Base-by-base conservation (phyloP, 2,113 vertebrate genomes). In the Pyrgilauda ruficollis region DNA sequence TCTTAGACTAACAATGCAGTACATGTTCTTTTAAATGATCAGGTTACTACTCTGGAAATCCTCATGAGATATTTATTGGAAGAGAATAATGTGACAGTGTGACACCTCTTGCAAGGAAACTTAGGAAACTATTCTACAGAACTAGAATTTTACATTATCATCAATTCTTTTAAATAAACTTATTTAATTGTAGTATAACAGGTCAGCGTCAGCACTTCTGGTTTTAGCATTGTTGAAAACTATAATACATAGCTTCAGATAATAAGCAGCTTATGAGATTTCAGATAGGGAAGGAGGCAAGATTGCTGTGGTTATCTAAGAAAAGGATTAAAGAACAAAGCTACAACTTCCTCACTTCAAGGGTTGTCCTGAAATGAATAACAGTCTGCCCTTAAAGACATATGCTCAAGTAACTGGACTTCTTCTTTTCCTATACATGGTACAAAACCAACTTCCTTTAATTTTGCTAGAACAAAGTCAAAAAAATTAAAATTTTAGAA, bases 181-280 rank as follows among this genome's bases (percentile, higher is more conserved):
- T 67, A 16, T 50, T 92, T 88, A 80, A 50, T 19, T 74, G 63
- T 27, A 81, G 35, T 35, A 7, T 35, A 70, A 91, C 15, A 76
- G 17, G 30, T 84, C 53, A 95, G 49, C 24, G 30, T 84, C 53
- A 95, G 49, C 24, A 72, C 35, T 78, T 75, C 50, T 90, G 73
- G 1, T 62, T 80, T 85, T 74, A 83, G 78, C 84, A 50, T 33
- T 74, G 35, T 52, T 78, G 66, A 83, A 92, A 90, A 76, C n/a
- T 46, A 1, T n/a, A 94, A 76, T 82, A 82, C 67, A 91, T 58
- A 72, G 75, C 74, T 83, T 83, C 81, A 85, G 89, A 77, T 75
- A 92, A 91, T 89, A 91, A 94, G 84, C 43, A 93, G 74, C 81
- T 96, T 94, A 94, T 35, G 52, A 59, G 78, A 95, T 94, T 94